Conservation (phyloP, 2,888 invertebrate genomes). For the Adelphocoris suturalis region DNA sequence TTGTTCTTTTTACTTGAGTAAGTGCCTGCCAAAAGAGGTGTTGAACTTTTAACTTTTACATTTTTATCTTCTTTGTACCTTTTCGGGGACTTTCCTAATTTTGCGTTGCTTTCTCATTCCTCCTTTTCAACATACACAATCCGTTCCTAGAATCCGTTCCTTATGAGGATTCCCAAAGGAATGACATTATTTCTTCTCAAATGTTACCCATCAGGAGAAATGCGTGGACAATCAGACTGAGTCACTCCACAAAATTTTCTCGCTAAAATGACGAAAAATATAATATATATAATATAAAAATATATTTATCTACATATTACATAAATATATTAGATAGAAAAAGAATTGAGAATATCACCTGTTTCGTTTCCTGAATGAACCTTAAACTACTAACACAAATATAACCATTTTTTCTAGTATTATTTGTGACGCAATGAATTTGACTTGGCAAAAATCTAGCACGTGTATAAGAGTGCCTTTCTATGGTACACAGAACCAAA, state of each 20-base stretch:
- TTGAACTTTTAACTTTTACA: not conserved
- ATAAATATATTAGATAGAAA: not conserved
- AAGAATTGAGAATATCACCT: not conserved
- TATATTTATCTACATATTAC: not conserved
- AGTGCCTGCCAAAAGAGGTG: too few species aligned
- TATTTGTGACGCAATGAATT: not conserved
- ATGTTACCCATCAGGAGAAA: constrained; percentile 23
- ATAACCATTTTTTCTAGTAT: too few species aligned
- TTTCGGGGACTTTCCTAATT: not conserved
- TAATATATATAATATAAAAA: not conserved
- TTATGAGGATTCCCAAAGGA: not conserved
- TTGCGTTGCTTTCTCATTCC: not conserved
- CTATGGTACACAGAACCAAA: constrained; percentile 68
- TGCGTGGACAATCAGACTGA: constrained; percentile 59
- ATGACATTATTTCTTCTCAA: not conserved
- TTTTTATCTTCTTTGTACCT: not conserved
- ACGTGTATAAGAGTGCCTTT: constrained; percentile 69
- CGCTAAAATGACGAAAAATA: not conserved
- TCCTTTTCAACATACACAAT: not conserved
- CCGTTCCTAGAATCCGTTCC: not conserved
- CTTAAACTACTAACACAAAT: too few species aligned
- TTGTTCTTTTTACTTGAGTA: too few species aligned
- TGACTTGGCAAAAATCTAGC: constrained; percentile 63
- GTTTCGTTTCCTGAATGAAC: too few species aligned
- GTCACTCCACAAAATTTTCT: constrained; percentile 44